Evolutionary conservation across 1,140 invertebrate genomes (phyloP), one percentile per base, ranked within the genome.

Genomic region (Leptestheria dahalacensis): DNA sequence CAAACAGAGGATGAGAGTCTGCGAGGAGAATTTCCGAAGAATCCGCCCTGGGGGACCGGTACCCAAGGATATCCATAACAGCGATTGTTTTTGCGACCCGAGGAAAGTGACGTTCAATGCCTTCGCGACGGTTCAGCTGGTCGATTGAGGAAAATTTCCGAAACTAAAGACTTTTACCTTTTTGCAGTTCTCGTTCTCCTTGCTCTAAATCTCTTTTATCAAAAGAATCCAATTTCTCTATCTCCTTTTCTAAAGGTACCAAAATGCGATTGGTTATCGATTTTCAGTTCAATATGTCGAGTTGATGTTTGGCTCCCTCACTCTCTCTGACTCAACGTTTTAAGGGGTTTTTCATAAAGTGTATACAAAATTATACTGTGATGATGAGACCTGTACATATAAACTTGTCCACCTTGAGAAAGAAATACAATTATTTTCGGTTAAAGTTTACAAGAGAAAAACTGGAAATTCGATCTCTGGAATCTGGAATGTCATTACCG

Each of bases 91-190:
- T 15, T 41, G 33, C 33, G 33, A 41, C 33, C 33, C 33, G 33
- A 60, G 51, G 58, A 57, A 61, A 18, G 61, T 62, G 46, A 62
- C 61, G 9, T 62, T 62, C 58, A 61, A 62, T 49, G 61, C 55
- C n/a, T 62, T 62, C 48, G 61, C 61, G n/a, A 62, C 61, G 6
- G 61, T 62, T 24, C 61, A 62, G 20, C 23, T 62, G 46, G 49
- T 60, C 15, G 58, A 60, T 18, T 55, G n/a, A 54, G 29, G n/a
- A 11, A 47, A 47, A 47, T 47, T n/a, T 12, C 46, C 46, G 11
- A 12, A 11, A 11, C 46, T n/a, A 20, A 50, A 6, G 0, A 6
- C 23, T 49, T 49, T 49, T 49, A n/a, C n/a, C n/a, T n/a, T n/a
- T n/a, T n/a, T n/a, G n/a, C n/a, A n/a, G n/a, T n/a, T n/a, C n/a